Conservation (phyloP, 2,888 invertebrate species). For the Aphrophora alni region DNA sequence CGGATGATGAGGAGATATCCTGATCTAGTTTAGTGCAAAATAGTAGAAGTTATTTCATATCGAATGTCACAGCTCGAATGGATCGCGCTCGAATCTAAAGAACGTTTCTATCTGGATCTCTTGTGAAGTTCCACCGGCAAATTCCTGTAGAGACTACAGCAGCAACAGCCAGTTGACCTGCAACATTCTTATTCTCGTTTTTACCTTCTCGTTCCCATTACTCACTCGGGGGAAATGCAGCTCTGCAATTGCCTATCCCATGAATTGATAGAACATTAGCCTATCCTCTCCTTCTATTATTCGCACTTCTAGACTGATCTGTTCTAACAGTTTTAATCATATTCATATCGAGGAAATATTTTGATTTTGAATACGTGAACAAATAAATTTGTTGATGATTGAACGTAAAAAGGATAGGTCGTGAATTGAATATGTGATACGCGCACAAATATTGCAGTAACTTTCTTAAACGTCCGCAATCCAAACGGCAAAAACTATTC, state of each 20-base stretch:
- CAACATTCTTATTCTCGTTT: slow-evolving; percentile 41
- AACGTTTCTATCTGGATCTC: slow-evolving; percentile 36
- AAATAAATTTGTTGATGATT: too few species aligned
- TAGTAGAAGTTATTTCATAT: neutral
- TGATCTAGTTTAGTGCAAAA: neutral
- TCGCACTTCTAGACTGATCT: too few species aligned
- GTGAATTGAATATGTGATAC: too few species aligned
- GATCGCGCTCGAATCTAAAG: slow-evolving; percentile 12
- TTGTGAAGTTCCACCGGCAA: slow-evolving; percentile 36
- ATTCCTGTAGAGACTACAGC: slow-evolving; percentile 33
- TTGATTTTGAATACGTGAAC: too few species aligned
- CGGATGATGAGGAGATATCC: too few species aligned
- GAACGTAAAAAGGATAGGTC: too few species aligned
- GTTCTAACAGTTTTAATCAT: too few species aligned
- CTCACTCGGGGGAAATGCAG: slow-evolving; percentile 31
- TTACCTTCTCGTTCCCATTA: slow-evolving; percentile 34
- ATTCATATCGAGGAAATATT: too few species aligned
- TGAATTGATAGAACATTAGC: neutral
- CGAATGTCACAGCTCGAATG: neutral
- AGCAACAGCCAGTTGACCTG: slow-evolving; percentile 11
- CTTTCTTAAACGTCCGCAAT: too few species aligned
- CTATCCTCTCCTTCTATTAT: too few species aligned
- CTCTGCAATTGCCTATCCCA: slow-evolving; percentile 10
- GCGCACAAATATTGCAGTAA: too few species aligned
- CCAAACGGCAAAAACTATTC: too few species aligned